A percentile compares a stretch with the other conserved stretches of the same genome.
Conservation (phyloP, 2,888 invertebrate species). For the Cerceris ruficornis region DNA sequence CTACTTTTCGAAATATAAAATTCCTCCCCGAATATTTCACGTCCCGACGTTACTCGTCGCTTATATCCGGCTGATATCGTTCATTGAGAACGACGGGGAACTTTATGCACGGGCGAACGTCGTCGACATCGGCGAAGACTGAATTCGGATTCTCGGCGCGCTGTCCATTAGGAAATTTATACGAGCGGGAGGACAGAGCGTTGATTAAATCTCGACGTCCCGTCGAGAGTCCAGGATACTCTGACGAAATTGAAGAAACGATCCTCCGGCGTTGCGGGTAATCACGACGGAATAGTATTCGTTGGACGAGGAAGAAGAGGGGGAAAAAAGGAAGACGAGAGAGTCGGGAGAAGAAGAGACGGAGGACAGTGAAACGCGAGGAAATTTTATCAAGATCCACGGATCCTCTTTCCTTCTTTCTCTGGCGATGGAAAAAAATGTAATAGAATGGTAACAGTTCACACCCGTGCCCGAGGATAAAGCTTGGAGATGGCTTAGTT, state of each 20-base stretch:
- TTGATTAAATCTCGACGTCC: constrained; percentile 63
- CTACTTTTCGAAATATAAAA: neutral
- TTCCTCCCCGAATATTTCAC: neutral
- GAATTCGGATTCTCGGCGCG: constrained; percentile 1
- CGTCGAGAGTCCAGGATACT: constrained; percentile 35
- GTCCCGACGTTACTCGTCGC: neutral
- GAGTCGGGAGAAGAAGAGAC: constrained; percentile 10
- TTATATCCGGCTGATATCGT: neutral
- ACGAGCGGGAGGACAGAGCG: constrained; percentile 35
- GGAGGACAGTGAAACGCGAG: constrained; percentile 1
- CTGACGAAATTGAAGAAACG: constrained; percentile 66
- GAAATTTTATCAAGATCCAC: constrained; percentile 54
- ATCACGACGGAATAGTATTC: constrained; percentile 47
- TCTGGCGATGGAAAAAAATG: constrained; percentile 46
- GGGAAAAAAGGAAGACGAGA: constrained; percentile 6
- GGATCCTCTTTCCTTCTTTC: constrained; percentile 4
- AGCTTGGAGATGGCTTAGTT: constrained; percentile 49
- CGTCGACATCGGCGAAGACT: neutral
- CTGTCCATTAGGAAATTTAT: constrained; percentile 62
- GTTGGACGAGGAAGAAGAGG: constrained; percentile 23
- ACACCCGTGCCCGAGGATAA: constrained; percentile 52
- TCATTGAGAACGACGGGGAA: neutral
- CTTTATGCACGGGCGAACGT: constrained; percentile 3
- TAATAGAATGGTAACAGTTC: constrained; percentile 64
- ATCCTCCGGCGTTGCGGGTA: constrained; percentile 53